These are phyloP conservation scores for Hirudinaria manillensis DNA, from an alignment of 2,888 invertebrate species.

Conservation along the genomic window DNA sequence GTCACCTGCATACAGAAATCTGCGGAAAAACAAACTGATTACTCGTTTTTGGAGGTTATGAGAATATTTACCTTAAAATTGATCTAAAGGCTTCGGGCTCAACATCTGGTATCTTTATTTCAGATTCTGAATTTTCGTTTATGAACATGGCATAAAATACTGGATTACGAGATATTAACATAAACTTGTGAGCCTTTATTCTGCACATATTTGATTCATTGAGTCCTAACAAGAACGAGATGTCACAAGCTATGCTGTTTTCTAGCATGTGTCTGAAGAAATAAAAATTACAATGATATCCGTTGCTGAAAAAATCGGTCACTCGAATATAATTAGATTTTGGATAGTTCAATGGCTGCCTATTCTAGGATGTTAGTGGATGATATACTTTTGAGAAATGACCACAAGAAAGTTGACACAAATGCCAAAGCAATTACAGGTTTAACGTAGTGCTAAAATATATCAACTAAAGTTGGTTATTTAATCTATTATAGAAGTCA, in stretches of 20 bases:
- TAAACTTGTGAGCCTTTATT: slow-evolving; percentile 38
- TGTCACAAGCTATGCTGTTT: slow-evolving; percentile 38
- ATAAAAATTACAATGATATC: not conserved
- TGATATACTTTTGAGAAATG: too few species aligned
- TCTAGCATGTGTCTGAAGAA: slow-evolving; percentile 38
- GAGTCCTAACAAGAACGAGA: slow-evolving; percentile 37
- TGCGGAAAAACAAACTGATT: slow-evolving; percentile 41
- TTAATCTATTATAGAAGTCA: too few species aligned
- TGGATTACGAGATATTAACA: slow-evolving; percentile 35
- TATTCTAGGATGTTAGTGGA: too few species aligned
- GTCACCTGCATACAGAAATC: slow-evolving; percentile 65
- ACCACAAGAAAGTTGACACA: too few species aligned
- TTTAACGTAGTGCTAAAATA: too few species aligned
- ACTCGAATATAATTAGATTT: too few species aligned
- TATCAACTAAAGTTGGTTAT: too few species aligned
- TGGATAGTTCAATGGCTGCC: too few species aligned
- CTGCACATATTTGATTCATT: not conserved
- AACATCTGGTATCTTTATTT: slow-evolving; percentile 40
- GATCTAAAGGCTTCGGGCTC: slow-evolving; percentile 41
- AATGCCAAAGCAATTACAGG: too few species aligned
- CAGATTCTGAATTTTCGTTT: slow-evolving; percentile 6
- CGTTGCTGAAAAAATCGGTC: too few species aligned
- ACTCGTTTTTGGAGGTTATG: not conserved
- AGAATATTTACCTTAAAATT: slow-evolving; percentile 39
- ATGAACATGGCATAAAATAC: slow-evolving; percentile 35